These are phyloP conservation scores for Micromussa lordhowensis DNA, from an alignment of 92 coral and sea anemone genomes.

Conservation along the genomic window DNA sequence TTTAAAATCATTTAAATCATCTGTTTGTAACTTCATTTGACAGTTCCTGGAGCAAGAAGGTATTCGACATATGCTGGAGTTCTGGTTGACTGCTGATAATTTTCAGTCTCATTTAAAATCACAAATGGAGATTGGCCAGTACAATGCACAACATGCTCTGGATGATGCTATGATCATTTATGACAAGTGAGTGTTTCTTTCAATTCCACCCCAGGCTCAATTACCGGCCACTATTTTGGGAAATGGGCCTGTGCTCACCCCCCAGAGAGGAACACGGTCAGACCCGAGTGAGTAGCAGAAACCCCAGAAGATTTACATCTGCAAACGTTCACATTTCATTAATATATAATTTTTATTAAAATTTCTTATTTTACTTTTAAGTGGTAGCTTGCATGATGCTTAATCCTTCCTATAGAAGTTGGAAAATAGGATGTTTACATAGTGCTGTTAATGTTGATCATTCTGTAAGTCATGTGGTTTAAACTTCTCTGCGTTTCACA, in stretches of 20 bases:
- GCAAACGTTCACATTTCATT: too few relatives aligned
- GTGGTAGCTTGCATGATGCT: too few relatives aligned
- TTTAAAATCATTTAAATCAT: too few relatives aligned
- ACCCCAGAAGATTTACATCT: neutral
- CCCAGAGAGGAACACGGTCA: too few relatives aligned
- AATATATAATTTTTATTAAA: too few relatives aligned
- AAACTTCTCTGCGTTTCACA: neutral
- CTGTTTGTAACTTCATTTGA: neutral
- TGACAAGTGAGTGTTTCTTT: slow-evolving; percentile 75
- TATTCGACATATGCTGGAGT: slow-evolving; percentile 90
- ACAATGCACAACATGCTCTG: slow-evolving; percentile 81
- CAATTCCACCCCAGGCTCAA: neutral
- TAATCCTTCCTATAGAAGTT: neutral
- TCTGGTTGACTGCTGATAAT: slow-evolving; percentile 95
- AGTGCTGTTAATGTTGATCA: too few relatives aligned
- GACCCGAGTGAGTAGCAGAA: too few relatives aligned
- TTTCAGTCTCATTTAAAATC: slow-evolving; percentile 81
- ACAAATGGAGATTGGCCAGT: slow-evolving; percentile 77
- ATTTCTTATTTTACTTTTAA: too few relatives aligned
- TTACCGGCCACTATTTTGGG: too few relatives aligned
- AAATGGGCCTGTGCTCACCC: too few relatives aligned
- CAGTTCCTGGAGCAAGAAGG: slow-evolving; percentile 95
- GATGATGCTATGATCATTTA: slow-evolving; percentile 98
- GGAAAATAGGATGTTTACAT: neutral
- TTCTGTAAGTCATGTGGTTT: neutral